Base-by-base conservation (phyloP, 2,113 vertebrate genomes). In the Phalacrocorax aristotelis region DNA sequence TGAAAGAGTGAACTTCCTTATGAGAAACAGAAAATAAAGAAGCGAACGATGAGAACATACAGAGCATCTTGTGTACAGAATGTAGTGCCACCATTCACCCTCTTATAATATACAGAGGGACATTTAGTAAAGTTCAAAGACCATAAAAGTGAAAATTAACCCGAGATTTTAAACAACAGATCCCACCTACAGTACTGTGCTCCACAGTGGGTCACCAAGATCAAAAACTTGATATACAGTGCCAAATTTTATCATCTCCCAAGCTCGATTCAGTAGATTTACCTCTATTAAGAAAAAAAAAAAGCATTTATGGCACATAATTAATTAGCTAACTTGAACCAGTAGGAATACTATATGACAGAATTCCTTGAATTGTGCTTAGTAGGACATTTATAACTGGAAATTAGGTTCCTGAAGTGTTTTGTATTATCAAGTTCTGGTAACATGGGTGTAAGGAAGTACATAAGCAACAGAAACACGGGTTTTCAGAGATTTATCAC, bases 151-250 rank as follows among this genome's bases (percentile, higher is more conserved):
- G 15, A 78, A 65, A 94, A 74, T 6, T 26, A 25, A 72, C 9
- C 15, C 7, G 6, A 40, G 32, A 64, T 69, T 87, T 84, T 55
- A 30, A 93, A 54, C 5, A 32, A 21, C 42, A 57, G 18, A 32
- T 82, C 42, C 51, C 46, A 69, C 27, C 30, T 30, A 7, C 1
- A 36, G 12, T 9, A 34, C 34, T 48, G 8, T 1, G 40, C 23
- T 26, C 46, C 48, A 26, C 54, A 66, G 46, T 0, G 0, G 5
- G 27, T 38, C 44, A 44, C 54, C 8, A 34, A 85, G 42, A 36
- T 54, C 4, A 38, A n/a, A 49, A n/a, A 6, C 16, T 40, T 44
- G 42, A 44, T 15, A 49, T 0, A 3, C 12, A 60, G 30, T 9
- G 44, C 21, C 65, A 36, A 46, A 79, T 75, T 51, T 21, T 7